A percentile compares a stretch with the other conserved stretches of the same genome.
phyloP scores from a whole-genome alignment of 2,797 vertebrate genomes.

The Periparus ater region DNA sequence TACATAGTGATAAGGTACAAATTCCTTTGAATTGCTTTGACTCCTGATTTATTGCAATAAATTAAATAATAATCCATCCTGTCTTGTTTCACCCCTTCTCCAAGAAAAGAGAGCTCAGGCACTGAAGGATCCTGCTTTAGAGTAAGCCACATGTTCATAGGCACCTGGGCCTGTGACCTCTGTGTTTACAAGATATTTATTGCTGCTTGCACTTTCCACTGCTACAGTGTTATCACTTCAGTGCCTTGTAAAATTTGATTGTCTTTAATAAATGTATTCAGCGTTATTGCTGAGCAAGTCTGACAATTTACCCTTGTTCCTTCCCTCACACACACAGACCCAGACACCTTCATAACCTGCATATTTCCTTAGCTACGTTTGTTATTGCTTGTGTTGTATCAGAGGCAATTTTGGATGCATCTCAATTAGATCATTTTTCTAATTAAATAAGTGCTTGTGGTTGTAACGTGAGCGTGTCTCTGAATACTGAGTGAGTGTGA shows the following conservation, averaged over 20 bases:
- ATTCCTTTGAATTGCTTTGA: conserved; percentile 65
- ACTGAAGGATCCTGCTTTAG: background rate
- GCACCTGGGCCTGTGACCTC: conserved; percentile 66
- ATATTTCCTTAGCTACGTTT: background rate
- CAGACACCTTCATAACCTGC: background rate
- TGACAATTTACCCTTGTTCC: background rate
- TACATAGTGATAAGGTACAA: conserved; percentile 64
- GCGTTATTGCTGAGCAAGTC: conserved; percentile 1
- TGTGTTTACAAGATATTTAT: conserved; percentile 72
- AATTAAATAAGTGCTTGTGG: conserved; percentile 64
- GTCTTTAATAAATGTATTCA: conserved; percentile 62
- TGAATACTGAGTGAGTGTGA: conserved; percentile 31
- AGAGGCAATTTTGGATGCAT: conserved; percentile 37
- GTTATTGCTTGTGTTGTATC: background rate
- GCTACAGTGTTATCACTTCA: conserved; percentile 62
- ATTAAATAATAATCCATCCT: conserved; percentile 62
- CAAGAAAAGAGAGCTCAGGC: conserved; percentile 1
- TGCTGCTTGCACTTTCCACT: conserved; percentile 31
- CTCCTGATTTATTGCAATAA: conserved; percentile 68
- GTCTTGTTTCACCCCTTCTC: conserved; percentile 1
- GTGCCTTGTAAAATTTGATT: conserved; percentile 73
- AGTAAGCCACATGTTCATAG: conserved; percentile 46
- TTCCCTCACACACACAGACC: rapidly evolving
- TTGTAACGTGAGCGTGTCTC: background rate
- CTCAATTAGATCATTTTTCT: conserved; percentile 55